Base-by-base conservation (phyloP, 2,888 invertebrate species). In the Scaptomyza reducta region DNA sequence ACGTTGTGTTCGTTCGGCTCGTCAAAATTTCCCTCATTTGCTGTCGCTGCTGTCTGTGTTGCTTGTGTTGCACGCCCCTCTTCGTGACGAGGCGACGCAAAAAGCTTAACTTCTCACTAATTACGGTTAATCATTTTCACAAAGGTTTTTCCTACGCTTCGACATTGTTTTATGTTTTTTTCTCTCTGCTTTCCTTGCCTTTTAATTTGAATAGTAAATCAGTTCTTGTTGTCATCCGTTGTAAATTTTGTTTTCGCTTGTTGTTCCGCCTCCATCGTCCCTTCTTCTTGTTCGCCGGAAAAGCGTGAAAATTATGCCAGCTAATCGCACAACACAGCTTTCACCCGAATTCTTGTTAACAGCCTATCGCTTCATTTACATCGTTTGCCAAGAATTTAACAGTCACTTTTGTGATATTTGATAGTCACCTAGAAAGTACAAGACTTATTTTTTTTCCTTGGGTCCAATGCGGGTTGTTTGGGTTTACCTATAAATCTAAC, bases 161-260 rank as follows among this genome's bases (percentile, higher is more conserved):
- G 22, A 40, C 65, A 38, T 13, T 42, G 50, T 50, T 65, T 46
- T 22, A 33, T 16, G 14, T 41, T 22, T 54, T 38, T 25, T 44
- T 35, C 44, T 45, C 35, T 7, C 6, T 50, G n/a, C n/a, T 54
- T n/a, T 16, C 44, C 35, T 31, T 51, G 57, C 50, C 70, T 85
- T 87, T 85, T 85, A 85, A 87, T 83, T 87, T 83, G 86, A 85
- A 73, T 82, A 85, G 79, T 83, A 79, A 83, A 87, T 87, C 82
- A 85, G 86, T 75, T 84, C 69, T 72, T 72, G 65, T 77, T 51
- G 49, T 55, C 49, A 18, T 45, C 42, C n/a, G 18, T 41, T 13
- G 16, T 40, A n/a, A 46, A 35, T 51, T 40, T 22, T 35, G 41
- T 51, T 27, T 35, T 16, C 22, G 41, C 40, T 27, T 54, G 27